Conservation (phyloP, 2,113 vertebrate genomes). For the Tychaedon coryphoeus region DNA sequence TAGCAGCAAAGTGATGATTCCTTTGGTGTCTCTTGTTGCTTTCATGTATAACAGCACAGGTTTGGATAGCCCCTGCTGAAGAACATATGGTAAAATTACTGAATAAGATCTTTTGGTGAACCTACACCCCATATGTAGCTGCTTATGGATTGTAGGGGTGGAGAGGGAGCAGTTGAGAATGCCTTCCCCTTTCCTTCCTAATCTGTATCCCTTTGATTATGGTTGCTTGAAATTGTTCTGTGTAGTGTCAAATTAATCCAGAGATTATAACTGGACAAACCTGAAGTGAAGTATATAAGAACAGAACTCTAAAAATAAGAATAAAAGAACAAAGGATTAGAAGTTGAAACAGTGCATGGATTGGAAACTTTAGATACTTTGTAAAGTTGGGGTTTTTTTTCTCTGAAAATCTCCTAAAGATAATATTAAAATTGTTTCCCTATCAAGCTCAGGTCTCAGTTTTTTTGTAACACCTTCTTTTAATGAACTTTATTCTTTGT, state of each 20-base stretch:
- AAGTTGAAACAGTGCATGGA: neutral
- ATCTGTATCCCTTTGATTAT: neutral
- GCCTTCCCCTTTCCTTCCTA: neutral
- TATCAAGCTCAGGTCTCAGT: neutral
- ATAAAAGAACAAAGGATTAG: neutral
- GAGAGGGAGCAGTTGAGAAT: neutral
- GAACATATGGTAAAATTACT: neutral
- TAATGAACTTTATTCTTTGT: neutral
- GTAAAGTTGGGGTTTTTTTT: accelerated
- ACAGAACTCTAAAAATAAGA: neutral
- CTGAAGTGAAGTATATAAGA: neutral
- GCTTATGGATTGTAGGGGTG: neutral
- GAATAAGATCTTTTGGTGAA: neutral
- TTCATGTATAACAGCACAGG: neutral
- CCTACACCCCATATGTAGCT: accelerated
- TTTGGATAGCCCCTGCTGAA: neutral
- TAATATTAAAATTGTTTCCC: neutral
- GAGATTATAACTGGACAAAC: neutral
- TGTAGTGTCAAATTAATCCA: neutral
- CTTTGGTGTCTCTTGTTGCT: neutral
- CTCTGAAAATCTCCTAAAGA: neutral
- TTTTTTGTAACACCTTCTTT: neutral
- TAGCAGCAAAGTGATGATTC: neutral
- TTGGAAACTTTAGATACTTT: neutral
- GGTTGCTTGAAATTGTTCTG: neutral